Evolutionary conservation across 2,797 vertebrate species (phyloP).

Genomic region (Cirrhinus molitorella): DNA sequence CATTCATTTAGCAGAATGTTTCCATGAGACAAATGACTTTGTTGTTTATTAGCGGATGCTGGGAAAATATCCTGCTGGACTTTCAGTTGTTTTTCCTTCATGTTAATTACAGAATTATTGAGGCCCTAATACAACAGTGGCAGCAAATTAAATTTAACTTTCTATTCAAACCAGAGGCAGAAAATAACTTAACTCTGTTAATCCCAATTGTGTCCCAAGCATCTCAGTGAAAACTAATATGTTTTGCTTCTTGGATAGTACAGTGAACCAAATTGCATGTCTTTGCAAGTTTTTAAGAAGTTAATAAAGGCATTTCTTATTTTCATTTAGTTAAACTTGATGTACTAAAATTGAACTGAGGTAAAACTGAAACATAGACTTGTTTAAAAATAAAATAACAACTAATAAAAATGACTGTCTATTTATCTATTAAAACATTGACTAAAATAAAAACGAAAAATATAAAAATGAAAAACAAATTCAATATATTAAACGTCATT

Average conservation of each 20-base stretch:
- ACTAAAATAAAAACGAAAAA: neutral
- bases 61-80: conserved; percentile 3
- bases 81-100: neutral
- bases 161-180: neutral
- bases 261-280: neutral
- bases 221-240: neutral
- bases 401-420: neutral
- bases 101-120: conserved; percentile 11
- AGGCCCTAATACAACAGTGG: neutral
- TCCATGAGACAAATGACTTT: neutral
- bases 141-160: neutral
- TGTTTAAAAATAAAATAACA: neutral
- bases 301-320: neutral
- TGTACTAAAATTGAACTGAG: neutral
- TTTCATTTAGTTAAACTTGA: neutral
- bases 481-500: too few relatives aligned
- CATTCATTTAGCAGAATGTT: neutral
- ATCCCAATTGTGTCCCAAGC: neutral
- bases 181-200: neutral
- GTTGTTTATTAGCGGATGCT: conserved; percentile 8
- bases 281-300: neutral
- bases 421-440: neutral
- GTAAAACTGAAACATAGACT: neutral
- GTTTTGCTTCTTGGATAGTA: neutral
- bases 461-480: too few relatives aligned